Evolutionary conservation across 2,113 vertebrate species (phyloP).

Genomic region (Rafetus swinhoei): DNA sequence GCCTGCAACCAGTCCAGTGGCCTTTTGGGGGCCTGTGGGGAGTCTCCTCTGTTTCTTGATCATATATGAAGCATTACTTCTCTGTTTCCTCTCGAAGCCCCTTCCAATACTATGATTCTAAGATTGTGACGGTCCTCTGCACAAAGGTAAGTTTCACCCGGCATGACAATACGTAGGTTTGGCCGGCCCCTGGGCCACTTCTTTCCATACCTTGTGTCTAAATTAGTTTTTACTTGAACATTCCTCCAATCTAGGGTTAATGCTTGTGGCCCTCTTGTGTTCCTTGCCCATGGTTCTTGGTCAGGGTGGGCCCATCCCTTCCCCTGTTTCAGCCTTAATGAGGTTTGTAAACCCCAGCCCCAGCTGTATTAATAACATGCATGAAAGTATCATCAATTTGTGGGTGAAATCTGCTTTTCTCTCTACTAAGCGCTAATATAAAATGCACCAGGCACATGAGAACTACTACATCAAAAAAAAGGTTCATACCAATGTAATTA

Average conservation of each 20-base stretch:
- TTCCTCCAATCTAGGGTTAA: not conserved
- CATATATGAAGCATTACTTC: too few relatives aligned
- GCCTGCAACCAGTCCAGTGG: too few relatives aligned
- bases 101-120: too few relatives aligned
- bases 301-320: not conserved
- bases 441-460: not conserved
- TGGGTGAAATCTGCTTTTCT: not conserved
- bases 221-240: not conserved
- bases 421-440: not conserved
- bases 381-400: not conserved
- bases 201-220: not conserved
- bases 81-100: too few relatives aligned
- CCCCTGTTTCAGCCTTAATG: not conserved
- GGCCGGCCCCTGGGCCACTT: not conserved
- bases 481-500: slow-evolving; percentile 25
- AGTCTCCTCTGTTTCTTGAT: too few relatives aligned
- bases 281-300: not conserved
- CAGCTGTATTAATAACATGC: not conserved
- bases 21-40: too few relatives aligned
- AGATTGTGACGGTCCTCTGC: slow-evolving; percentile 14
- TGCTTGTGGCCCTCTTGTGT: not conserved
- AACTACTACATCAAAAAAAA: slow-evolving; percentile 24
- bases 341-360: not conserved
- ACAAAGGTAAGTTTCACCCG: slow-evolving; percentile 6
- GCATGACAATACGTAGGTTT: not conserved